phyloP scores from a whole-genome alignment of 1,140 invertebrate genomes.

The Frieseomelitta varia region DNA sequence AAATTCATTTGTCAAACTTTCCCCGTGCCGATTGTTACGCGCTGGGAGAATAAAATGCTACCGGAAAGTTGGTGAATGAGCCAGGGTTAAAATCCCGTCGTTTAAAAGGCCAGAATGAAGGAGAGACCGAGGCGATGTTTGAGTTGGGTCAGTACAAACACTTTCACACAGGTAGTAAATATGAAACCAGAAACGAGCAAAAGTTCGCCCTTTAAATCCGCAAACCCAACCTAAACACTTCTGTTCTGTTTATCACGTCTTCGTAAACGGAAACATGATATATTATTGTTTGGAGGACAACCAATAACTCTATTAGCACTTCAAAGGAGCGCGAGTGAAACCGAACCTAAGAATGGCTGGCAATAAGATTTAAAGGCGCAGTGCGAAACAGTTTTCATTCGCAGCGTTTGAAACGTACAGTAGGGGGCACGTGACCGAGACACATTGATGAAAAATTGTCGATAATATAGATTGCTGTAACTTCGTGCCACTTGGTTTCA shows the following conservation, averaged over 20 bases:
- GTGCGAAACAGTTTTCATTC: no score
- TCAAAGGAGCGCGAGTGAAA: not conserved
- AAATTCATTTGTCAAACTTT: not conserved
- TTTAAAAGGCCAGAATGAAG: not conserved
- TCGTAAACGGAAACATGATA: constrained; percentile 37
- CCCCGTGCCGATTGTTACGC: not conserved
- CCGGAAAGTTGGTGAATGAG: no score
- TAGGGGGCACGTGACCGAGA: no score
- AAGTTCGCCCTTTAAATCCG: constrained; percentile 39
- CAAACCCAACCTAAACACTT: constrained; percentile 36
- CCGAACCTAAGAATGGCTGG: not conserved
- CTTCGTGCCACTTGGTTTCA: no score
- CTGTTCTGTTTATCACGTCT: constrained; percentile 5
- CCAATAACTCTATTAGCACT: not conserved
- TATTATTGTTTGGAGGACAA: constrained; percentile 12
- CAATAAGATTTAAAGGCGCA: not conserved
- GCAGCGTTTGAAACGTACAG: no score
- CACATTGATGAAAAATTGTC: no score
- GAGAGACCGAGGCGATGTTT: constrained; percentile 32
- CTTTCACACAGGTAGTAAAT: constrained; percentile 35
- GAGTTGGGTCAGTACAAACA: constrained; percentile 32
- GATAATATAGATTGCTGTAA: no score
- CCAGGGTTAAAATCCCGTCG: no score
- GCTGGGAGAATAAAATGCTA: no score
- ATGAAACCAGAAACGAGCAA: constrained; percentile 18